Conservation (phyloP, 2,797 vertebrate species). For the Chelon auratus region DNA sequence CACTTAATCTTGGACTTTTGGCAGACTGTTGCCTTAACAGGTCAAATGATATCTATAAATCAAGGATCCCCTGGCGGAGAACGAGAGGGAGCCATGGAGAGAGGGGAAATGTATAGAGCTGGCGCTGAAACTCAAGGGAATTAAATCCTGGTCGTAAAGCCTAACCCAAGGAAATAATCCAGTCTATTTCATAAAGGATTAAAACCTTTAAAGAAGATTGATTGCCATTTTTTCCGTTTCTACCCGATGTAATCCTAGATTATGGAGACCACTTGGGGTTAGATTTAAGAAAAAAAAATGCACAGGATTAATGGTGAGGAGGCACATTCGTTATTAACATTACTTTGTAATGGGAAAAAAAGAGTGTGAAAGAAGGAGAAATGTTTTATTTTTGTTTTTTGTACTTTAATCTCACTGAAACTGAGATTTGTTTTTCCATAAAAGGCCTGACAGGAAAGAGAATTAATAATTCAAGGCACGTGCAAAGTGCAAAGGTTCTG, state of each 20-base stretch:
- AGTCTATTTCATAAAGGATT: slow-evolving; percentile 88
- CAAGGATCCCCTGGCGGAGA: slow-evolving; percentile 79
- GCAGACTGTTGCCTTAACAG: slow-evolving; percentile 89
- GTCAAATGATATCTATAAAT: slow-evolving; percentile 90
- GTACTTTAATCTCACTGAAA: background rate
- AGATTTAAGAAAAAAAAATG: slow-evolving; percentile 78
- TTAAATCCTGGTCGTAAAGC: slow-evolving; percentile 84
- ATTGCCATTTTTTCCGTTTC: slow-evolving; percentile 82
- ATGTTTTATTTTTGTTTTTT: slow-evolving; percentile 9
- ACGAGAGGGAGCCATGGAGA: slow-evolving; percentile 60
- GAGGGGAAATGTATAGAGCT: slow-evolving; percentile 51
- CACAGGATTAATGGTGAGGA: slow-evolving; percentile 67
- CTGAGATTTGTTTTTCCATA: background rate
- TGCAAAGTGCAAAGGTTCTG: too few relatives aligned
- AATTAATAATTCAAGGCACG: too few relatives aligned
- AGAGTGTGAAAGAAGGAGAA: background rate
- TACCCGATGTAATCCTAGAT: slow-evolving; percentile 84
- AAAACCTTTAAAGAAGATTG: slow-evolving; percentile 86
- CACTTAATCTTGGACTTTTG: slow-evolving; percentile 90
- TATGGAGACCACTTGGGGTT: slow-evolving; percentile 78
- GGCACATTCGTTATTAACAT: slow-evolving; percentile 63
- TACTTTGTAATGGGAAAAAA: slow-evolving; percentile 53
- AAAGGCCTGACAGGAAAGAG: background rate
- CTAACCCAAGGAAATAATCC: slow-evolving; percentile 86
- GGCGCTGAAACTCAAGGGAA: slow-evolving; percentile 72